A percentile compares a stretch with the other conserved stretches of the same genome.
These are phyloP conservation scores for Pardalotus punctatus DNA, from an alignment of 2,113 vertebrate species.

Conservation along the genomic window DNA sequence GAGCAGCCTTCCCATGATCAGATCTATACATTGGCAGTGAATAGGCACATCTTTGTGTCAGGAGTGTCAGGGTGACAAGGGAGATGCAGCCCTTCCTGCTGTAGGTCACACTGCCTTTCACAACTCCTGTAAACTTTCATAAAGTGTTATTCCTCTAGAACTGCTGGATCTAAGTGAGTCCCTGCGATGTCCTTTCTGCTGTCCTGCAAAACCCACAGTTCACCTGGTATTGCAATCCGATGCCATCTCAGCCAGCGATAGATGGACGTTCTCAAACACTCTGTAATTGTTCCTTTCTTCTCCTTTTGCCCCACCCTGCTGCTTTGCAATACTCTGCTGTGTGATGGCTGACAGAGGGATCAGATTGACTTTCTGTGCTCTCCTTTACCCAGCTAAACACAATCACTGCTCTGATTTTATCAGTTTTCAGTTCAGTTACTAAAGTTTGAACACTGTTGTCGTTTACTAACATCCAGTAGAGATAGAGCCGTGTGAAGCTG, in stretches of 20 bases:
- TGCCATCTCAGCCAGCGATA: neutral
- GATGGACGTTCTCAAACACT: neutral
- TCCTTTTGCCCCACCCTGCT: neutral
- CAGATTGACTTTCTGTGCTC: neutral
- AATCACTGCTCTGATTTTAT: neutral
- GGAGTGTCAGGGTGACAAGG: neutral
- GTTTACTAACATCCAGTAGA: neutral
- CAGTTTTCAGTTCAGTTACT: neutral
- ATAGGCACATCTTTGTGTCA: neutral
- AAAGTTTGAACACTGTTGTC: neutral
- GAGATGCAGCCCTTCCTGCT: rapidly evolving
- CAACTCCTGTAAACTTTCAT: neutral
- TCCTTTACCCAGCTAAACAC: neutral
- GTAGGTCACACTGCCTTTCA: neutral
- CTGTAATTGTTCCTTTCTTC: neutral
- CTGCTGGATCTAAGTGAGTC: neutral
- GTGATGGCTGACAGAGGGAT: neutral
- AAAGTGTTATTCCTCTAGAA: neutral
- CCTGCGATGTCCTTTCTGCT: neutral
- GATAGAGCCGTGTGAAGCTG: neutral
- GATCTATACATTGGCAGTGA: neutral
- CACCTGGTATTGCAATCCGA: neutral
- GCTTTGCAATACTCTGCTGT: neutral
- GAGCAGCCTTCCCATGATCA: neutral
- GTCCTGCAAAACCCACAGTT: neutral